Evolutionary conservation across 2,888 invertebrate genomes (phyloP).

Genomic region (Halictus quadricinctus): DNA sequence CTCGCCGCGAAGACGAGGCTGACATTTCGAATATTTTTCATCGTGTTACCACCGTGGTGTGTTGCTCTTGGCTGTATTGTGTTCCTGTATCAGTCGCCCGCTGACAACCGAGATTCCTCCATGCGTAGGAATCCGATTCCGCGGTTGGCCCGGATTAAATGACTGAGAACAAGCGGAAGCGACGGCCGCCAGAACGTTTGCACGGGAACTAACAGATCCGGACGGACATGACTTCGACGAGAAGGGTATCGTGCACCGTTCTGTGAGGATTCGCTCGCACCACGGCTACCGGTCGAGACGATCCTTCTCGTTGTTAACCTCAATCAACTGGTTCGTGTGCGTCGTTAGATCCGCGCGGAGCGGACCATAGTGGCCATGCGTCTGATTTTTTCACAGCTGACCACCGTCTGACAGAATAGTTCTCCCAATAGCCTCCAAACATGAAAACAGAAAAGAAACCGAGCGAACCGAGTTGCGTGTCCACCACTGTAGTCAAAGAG

Average conservation of each 20-base stretch:
- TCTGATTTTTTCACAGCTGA: slow-evolving; percentile 51
- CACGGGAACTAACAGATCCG: slow-evolving; percentile 40
- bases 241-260: slow-evolving; percentile 30
- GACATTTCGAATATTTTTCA: slow-evolving; percentile 70
- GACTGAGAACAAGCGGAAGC: slow-evolving; percentile 45
- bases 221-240: slow-evolving; percentile 55
- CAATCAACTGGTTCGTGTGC: slow-evolving; percentile 38
- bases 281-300: slow-evolving; percentile 45
- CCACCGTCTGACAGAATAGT: slow-evolving; percentile 65
- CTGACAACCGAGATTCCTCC: slow-evolving; percentile 47
- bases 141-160: slow-evolving; percentile 57
- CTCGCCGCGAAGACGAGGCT: slow-evolving; percentile 67
- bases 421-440: slow-evolving; percentile 59
- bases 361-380: slow-evolving; percentile 67
- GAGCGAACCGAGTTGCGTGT: slow-evolving; percentile 79
- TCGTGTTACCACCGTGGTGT: slow-evolving; percentile 49
- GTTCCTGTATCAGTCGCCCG: slow-evolving; percentile 41
- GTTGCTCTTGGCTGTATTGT: slow-evolving; percentile 44
- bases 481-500: slow-evolving; percentile 80
- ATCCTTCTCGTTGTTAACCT: slow-evolving; percentile 60
- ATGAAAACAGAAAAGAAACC: slow-evolving; percentile 82
- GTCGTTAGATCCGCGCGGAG: slow-evolving; percentile 41
- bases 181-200: slow-evolving; percentile 45
- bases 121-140: slow-evolving; percentile 37
- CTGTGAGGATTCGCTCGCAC: slow-evolving; percentile 37